Percentiles rank a stretch among this genome's conserved stretches.
phyloP scores from a whole-genome alignment of 2,888 invertebrate species.

The Tetropium fuscum region DNA sequence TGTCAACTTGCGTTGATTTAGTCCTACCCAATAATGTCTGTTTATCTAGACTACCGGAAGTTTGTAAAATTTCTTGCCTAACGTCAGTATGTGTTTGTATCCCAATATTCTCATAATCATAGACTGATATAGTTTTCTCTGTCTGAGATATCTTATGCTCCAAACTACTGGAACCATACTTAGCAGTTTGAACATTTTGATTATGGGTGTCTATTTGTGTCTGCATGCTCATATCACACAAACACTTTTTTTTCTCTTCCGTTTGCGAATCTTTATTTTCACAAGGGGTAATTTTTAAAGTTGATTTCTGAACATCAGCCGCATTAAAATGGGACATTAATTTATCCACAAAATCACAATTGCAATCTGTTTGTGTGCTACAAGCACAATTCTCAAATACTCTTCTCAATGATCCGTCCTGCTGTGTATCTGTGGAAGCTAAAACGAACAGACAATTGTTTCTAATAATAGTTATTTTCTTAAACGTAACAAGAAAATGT shows the following conservation, averaged over 20 bases:
- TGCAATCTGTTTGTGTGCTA: conserved; percentile 25
- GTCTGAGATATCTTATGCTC: conserved; percentile 5
- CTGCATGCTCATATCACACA: not conserved
- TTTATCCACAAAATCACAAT: conserved; percentile 45
- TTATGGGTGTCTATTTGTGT: not conserved
- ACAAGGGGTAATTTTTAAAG: not conserved
- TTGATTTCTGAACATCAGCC: conserved; percentile 6
- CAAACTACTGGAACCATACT: not conserved
- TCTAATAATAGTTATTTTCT: too few species aligned
- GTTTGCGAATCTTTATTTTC: conserved; percentile 24
- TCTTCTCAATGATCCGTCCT: conserved; percentile 29
- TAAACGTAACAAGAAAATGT: too few species aligned
- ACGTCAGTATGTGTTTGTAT: not conserved
- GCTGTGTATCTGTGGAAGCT: too few species aligned
- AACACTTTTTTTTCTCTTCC: conserved; percentile 3
- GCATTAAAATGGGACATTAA: conserved; percentile 37
- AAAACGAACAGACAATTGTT: too few species aligned
- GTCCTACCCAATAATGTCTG: too few species aligned
- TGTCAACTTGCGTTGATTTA: not conserved
- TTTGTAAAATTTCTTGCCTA: not conserved
- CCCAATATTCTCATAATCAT: not conserved
- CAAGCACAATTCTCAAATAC: conserved; percentile 40
- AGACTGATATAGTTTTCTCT: not conserved
- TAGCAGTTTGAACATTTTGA: conserved; percentile 3
- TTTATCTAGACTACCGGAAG: too few species aligned